phyloP scores from a whole-genome alignment of 2,113 vertebrate genomes.

The Bungarus multicinctus region DNA sequence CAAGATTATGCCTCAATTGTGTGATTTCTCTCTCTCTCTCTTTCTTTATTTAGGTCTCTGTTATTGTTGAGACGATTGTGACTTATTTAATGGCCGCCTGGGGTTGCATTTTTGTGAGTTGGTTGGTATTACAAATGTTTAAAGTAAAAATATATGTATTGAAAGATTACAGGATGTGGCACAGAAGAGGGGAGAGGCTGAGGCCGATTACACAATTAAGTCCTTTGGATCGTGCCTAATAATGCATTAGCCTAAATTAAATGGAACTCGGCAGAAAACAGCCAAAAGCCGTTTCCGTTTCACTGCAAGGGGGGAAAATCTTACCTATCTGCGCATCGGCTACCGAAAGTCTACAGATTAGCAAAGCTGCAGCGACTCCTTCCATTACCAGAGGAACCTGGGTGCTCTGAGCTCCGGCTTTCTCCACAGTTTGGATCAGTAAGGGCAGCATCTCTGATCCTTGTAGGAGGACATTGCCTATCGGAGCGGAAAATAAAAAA shows the following conservation, averaged over 20 bases:
- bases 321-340: constrained; percentile 86
- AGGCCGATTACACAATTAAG: background rate
- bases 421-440: constrained; percentile 89
- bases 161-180: background rate
- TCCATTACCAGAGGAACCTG: constrained; percentile 86
- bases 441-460: constrained; percentile 80
- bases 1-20: background rate
- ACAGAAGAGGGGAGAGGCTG: background rate
- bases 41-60: background rate
- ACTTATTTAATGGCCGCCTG: background rate
- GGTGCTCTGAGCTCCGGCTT: constrained; percentile 86
- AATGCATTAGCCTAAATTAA: background rate
- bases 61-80: background rate
- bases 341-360: constrained; percentile 84
- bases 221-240: background rate
- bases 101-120: background rate
- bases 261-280: background rate
- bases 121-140: background rate
- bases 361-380: constrained; percentile 84
- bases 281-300: background rate
- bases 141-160: background rate
- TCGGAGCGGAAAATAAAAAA: constrained; percentile 25
- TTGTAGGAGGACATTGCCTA: constrained; percentile 88
- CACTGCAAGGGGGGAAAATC: constrained; percentile 10
- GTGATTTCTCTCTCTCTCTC: background rate